Base-by-base conservation (phyloP, 1,140 invertebrate species). In the Cotesia typhae region DNA sequence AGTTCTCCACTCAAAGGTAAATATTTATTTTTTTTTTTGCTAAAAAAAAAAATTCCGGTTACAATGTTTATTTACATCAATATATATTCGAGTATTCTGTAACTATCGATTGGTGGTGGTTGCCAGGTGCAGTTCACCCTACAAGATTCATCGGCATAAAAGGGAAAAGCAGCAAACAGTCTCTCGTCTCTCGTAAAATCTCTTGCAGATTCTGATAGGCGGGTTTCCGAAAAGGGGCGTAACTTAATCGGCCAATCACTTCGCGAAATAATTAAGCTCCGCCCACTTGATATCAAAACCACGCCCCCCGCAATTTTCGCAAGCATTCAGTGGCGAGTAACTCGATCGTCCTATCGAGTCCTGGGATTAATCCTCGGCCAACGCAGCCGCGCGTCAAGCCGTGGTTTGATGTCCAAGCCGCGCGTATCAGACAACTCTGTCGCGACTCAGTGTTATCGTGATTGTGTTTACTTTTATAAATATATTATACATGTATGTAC, bases 361-460 rank as follows among this genome's bases (percentile, higher is more conserved):
- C 10, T 5, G n/a, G 57, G 41, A 72, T 72, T 72, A 72, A 72
- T 72, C 61, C 64, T 55, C 61, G 52, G 51, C 70, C 52, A 64
- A 57, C 63, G 52, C 38, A 72, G 57, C 65, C 37, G 65, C 55
- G 71, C 65, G 65, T 72, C 53, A 57, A 71, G 36, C 70, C 70
- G 66, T 71, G 70, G 70, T 66, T 71, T 67, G 57, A 61, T 38
- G 57, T 20, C 35, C 28, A 38, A 41, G 52, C 55, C 70, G 63
- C 63, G 70, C 70, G 71, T 60, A 67, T 59, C 20, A 61, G 3
- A 68, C n/a, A 38, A 67, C 57, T 63, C 28, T 67, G 66, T 65
- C 51, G 66, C 66, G 66, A 35, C 10, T 10, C n/a, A 4, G 37
- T 28, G 63, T 65, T 65, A 65, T 65, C 63, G 63, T 37, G 35